Percentiles rank a stretch among this genome's conserved stretches.
These are phyloP conservation scores for Charanyca ferruginea DNA, from an alignment of 2,888 invertebrate genomes.

Conservation along the genomic window DNA sequence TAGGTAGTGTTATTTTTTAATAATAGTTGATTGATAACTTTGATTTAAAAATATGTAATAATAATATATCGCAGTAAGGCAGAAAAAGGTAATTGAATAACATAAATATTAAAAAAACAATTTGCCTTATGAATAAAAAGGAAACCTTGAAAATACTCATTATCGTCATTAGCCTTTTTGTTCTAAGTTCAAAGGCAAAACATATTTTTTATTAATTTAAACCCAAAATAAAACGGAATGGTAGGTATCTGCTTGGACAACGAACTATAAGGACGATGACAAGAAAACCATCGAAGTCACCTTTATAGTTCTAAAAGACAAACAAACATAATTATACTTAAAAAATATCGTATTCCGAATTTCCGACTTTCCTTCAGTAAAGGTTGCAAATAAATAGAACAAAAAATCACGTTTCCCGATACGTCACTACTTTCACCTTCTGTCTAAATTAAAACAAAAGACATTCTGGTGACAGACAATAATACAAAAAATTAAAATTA, in stretches of 20 bases:
- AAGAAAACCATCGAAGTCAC: neutral
- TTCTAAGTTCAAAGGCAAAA: constrained; percentile 6
- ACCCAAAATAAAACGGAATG: neutral
- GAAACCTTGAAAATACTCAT: neutral
- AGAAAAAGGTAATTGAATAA: neutral
- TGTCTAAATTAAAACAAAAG: constrained; percentile 13
- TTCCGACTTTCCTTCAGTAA: neutral
- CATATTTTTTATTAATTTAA: neutral
- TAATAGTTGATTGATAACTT: neutral
- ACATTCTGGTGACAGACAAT: too few relatives aligned
- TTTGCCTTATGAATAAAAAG: too few relatives aligned
- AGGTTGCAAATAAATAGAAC: neutral
- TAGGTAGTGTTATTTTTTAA: neutral
- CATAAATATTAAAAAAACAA: neutral
- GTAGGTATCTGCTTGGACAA: neutral
- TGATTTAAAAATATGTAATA: too few relatives aligned
- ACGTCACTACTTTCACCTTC: neutral
- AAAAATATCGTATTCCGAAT: neutral
- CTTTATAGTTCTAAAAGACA: neutral
- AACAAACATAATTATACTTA: neutral
- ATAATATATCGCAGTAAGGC: too few relatives aligned
- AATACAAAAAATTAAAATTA: neutral
- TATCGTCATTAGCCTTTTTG: neutral
- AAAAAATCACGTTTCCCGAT: neutral
- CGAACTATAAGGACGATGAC: neutral